Percentiles rank a stretch among this genome's conserved stretches.
Evolutionary conservation across 2,797 vertebrate species (phyloP).

Genomic region (Neostethus bicornis): DNA sequence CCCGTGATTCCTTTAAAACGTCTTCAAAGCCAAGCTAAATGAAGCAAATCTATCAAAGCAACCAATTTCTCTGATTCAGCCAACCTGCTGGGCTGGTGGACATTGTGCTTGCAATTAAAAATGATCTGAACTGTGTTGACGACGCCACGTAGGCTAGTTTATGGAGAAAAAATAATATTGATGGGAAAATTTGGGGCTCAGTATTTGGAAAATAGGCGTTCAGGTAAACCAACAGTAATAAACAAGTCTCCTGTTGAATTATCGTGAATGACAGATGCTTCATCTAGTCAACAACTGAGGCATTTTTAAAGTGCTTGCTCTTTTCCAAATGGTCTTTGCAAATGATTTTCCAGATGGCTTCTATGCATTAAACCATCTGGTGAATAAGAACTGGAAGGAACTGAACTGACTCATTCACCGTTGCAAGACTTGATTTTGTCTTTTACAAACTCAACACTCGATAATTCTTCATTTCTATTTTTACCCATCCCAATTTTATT

Average conservation of each 20-base stretch:
- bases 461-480: neutral
- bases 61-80: neutral
- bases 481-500: neutral
- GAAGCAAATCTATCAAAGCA: constrained; percentile 5
- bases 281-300: neutral
- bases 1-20: neutral
- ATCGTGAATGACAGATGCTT: neutral
- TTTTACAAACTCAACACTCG: neutral
- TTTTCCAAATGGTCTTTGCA: neutral
- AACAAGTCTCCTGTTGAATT: neutral
- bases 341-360: neutral
- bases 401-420: neutral
- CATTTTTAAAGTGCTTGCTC: neutral
- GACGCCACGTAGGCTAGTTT: neutral
- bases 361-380: constrained; percentile 4
- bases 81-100: neutral
- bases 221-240: neutral
- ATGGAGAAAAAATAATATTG: neutral
- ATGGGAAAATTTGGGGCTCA: constrained; percentile 1
- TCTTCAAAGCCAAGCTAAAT: constrained; percentile 4
- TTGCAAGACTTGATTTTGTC: neutral
- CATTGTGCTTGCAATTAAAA: constrained; percentile 2
- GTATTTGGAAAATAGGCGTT: neutral
- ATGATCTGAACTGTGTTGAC: constrained; percentile 8
- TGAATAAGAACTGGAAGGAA: neutral